These are phyloP conservation scores for Nowickia ferox DNA, from an alignment of 2,888 invertebrate genomes.

Conservation along the genomic window DNA sequence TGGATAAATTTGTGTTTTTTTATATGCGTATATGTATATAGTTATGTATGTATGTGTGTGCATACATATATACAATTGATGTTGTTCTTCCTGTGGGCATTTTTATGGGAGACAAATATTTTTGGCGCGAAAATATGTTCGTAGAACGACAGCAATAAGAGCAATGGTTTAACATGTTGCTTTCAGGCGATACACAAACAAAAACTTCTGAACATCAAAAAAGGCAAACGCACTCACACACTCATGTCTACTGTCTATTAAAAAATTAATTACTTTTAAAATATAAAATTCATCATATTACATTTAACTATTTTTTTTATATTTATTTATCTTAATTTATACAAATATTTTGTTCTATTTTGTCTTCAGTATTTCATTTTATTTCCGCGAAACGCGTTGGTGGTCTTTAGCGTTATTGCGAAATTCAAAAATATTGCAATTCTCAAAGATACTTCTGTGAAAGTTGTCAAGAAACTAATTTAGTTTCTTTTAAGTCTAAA, in stretches of 20 bases:
- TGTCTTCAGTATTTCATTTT: background rate
- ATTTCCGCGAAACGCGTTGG: background rate
- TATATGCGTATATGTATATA: background rate
- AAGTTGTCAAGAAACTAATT: conserved; percentile 82
- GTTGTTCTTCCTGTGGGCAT: background rate
- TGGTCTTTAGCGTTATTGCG: conserved; percentile 27
- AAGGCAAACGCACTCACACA: background rate
- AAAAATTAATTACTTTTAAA: background rate
- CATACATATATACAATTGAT: background rate
- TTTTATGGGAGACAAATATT: background rate
- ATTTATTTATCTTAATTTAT: background rate
- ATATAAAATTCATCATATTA: background rate
- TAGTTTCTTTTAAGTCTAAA: conserved; percentile 78
- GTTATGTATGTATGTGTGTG: background rate
- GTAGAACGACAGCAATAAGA: conserved; percentile 2
- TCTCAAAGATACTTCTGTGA: conserved; percentile 76
- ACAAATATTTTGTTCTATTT: background rate
- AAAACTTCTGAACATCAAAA: background rate
- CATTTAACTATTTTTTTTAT: background rate
- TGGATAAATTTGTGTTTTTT: background rate
- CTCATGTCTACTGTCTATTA: background rate
- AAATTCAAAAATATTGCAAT: conserved; percentile 16
- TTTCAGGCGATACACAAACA: background rate
- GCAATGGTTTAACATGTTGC: conserved; percentile 22
- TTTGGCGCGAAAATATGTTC: conserved; percentile 54